Evolutionary conservation across 2,888 invertebrate genomes (phyloP).

Genomic region (Troilus luridus): DNA sequence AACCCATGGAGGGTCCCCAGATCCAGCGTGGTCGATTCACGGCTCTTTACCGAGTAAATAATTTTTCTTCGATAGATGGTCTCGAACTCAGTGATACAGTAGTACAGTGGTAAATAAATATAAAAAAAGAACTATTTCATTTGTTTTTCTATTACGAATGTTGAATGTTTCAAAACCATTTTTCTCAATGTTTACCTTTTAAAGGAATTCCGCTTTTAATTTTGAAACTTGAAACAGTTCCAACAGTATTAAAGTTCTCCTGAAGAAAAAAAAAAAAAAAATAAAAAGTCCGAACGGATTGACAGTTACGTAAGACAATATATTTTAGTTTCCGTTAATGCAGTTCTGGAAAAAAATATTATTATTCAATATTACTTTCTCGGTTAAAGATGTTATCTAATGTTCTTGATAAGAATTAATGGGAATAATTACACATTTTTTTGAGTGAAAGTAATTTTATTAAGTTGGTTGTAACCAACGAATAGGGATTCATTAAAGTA

Average conservation of each 20-base stretch:
- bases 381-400: neutral
- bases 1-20: too few species aligned
- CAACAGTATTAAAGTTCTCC: neutral
- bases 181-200: neutral
- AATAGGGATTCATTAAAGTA: neutral
- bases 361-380: neutral
- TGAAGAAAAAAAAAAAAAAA: neutral
- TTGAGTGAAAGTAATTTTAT: neutral
- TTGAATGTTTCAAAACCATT: neutral
- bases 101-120: too few species aligned
- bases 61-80: too few species aligned
- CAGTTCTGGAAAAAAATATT: neutral
- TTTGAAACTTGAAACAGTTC: neutral
- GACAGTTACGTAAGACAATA: neutral
- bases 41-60: too few species aligned
- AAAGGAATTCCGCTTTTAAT: neutral
- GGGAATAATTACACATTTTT: neutral
- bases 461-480: neutral
- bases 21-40: too few species aligned
- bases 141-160: neutral
- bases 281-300: neutral
- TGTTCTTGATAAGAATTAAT: neutral
- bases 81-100: too few species aligned
- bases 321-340: neutral
- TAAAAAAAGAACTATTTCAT: too few species aligned